Evolutionary conservation across 2,888 invertebrate genomes (phyloP).

Genomic region (Pollenia griseotomentosa): DNA sequence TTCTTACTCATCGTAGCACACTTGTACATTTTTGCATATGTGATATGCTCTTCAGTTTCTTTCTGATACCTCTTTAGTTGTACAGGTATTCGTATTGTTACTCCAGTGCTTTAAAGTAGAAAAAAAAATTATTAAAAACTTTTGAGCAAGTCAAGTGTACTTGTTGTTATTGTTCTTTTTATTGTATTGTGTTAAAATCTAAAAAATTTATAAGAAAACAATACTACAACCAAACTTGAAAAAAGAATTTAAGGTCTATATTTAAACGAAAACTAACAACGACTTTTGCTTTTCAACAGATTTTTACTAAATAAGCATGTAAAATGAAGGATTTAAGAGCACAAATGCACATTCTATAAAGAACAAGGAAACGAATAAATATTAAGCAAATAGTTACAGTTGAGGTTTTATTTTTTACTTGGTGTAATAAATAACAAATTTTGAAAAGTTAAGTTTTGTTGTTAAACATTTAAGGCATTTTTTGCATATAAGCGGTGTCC

Average conservation of each 20-base stretch:
- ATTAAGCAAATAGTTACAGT: no score
- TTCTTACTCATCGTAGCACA: neutral
- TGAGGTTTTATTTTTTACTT: no score
- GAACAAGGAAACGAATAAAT: no score
- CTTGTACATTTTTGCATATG: conserved; percentile 10
- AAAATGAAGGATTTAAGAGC: conserved; percentile 33
- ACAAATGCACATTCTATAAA: neutral
- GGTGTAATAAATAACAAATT: no score
- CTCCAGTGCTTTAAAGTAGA: conserved; percentile 29
- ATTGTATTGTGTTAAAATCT: conserved; percentile 55
- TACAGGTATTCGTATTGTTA: conserved; percentile 42
- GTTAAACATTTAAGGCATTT: no score
- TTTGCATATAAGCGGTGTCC: no score
- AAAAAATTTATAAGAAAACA: conserved; percentile 48
- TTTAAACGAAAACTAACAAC: conserved; percentile 19
- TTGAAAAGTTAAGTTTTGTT: no score
- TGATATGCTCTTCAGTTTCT: conserved; percentile 34
- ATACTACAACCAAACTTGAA: conserved; percentile 18
- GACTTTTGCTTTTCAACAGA: neutral
- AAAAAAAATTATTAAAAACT: conserved; percentile 29
- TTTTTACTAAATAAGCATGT: conserved; percentile 52
- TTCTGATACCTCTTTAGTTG: conserved; percentile 17
- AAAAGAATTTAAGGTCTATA: neutral
- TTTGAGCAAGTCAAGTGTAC: conserved; percentile 60
- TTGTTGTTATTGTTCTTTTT: conserved; percentile 60